A percentile compares a stretch with the other conserved stretches of the same genome.
Evolutionary conservation across 2,888 invertebrate genomes (phyloP).

Genomic region (Maniola hyperantus): DNA sequence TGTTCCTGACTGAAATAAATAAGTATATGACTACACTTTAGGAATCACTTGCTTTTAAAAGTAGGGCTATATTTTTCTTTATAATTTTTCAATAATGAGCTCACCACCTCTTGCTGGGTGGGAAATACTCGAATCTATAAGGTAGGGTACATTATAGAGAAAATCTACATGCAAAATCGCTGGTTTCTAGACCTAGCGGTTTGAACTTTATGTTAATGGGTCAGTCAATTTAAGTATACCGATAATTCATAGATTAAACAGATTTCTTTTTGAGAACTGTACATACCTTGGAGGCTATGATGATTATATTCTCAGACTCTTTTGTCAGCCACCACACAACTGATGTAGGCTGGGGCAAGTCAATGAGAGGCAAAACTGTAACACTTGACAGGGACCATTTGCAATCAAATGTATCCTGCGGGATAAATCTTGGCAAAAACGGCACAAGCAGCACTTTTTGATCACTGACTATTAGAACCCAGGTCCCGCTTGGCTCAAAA

Average conservation of each 20-base stretch:
- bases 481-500: slow-evolving; percentile 92
- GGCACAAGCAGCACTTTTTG: slow-evolving; percentile 77
- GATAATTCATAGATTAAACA: no score
- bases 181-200: no score
- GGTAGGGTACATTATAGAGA: no score
- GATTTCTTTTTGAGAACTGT: neutral
- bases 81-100: no score
- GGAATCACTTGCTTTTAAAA: no score
- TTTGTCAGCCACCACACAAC: slow-evolving; percentile 91
- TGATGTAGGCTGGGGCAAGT: slow-evolving; percentile 79
- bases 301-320: slow-evolving; percentile 86
- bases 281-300: slow-evolving; percentile 86
- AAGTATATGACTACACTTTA: neutral
- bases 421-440: slow-evolving; percentile 72
- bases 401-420: slow-evolving; percentile 71
- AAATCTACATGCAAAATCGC: no score
- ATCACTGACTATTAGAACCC: slow-evolving; percentile 86
- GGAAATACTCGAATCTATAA: no score
- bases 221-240: no score
- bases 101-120: no score
- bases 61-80: no score
- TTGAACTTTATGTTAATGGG: no score
- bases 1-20: slow-evolving; percentile 42
- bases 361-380: slow-evolving; percentile 69
- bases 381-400: slow-evolving; percentile 78